A percentile compares a stretch with the other conserved stretches of the same genome.
Evolutionary conservation across 2,797 vertebrate genomes (phyloP).

Genomic region (Xenops minutus): DNA sequence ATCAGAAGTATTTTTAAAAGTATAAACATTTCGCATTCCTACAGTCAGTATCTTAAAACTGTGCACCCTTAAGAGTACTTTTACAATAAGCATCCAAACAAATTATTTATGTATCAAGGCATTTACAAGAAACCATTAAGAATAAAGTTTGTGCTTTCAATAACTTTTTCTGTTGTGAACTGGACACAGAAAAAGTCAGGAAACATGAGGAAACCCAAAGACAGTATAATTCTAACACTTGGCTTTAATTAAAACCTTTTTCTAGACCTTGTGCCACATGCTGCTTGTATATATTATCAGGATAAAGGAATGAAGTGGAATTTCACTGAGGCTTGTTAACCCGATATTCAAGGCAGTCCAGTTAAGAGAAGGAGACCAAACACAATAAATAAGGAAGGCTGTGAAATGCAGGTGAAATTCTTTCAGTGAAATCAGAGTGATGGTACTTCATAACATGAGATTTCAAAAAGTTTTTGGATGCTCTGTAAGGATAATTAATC

Average conservation of each 20-base stretch:
- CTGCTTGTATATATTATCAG: not conserved
- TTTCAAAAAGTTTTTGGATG: not conserved
- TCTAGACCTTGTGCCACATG: not conserved
- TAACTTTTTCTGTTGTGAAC: not conserved
- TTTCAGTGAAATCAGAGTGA: not conserved
- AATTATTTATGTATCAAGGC: not conserved
- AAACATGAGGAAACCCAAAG: not conserved
- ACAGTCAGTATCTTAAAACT: not conserved
- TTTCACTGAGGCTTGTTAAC: not conserved
- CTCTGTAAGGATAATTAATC: not conserved
- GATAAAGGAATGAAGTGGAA: not conserved
- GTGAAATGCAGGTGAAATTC: not conserved
- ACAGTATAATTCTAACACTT: conserved; percentile 1
- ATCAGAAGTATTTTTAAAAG: not conserved
- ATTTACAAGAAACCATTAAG: not conserved
- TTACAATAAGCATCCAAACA: not conserved
- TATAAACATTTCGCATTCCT: not conserved
- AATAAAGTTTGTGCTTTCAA: not conserved
- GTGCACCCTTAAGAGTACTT: not conserved
- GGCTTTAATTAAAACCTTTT: conserved; percentile 35
- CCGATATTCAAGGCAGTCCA: not conserved
- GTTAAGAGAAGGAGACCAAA: not conserved
- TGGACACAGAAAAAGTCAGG: not conserved
- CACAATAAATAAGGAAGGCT: not conserved
- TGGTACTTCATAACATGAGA: not conserved